phyloP scores from a whole-genome alignment of 1,140 invertebrate species.

The Drosophila novamexicana region DNA sequence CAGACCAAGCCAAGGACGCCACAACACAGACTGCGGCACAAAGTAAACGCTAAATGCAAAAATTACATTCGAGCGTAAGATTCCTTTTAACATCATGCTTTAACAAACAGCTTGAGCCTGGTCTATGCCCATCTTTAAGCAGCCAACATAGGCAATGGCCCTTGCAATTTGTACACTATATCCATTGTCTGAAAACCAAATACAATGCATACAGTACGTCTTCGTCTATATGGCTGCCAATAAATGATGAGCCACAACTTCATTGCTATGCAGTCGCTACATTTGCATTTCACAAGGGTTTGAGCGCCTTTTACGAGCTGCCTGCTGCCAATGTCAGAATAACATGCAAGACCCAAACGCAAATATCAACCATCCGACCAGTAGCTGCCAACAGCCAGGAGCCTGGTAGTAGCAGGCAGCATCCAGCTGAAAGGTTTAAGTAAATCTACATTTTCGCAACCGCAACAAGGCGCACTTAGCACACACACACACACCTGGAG shows the following conservation, averaged over 20 bases:
- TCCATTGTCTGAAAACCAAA: conserved; percentile 43
- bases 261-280: conserved; percentile 66
- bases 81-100: conserved; percentile 39
- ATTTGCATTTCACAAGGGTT: conserved; percentile 67
- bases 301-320: conserved; percentile 67
- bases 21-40: conserved; percentile 25
- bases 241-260: conserved; percentile 60
- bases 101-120: conserved; percentile 25
- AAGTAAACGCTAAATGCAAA: conserved; percentile 78
- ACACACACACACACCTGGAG: conserved; percentile 18
- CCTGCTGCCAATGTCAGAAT: conserved; percentile 69
- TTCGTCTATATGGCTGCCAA: conserved; percentile 29
- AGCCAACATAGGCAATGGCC: conserved; percentile 11
- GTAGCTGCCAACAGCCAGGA: not conserved
- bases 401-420: conserved; percentile 15
- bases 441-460: conserved; percentile 76
- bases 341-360: conserved; percentile 55
- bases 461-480: conserved; percentile 76
- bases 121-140: conserved; percentile 15
- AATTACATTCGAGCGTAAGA: conserved; percentile 69
- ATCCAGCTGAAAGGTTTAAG: conserved; percentile 31
- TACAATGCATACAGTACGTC: conserved; percentile 31
- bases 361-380: conserved; percentile 25
- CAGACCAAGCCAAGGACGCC: conserved; percentile 5
- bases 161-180: conserved; percentile 53